Conservation (phyloP, 2,888 invertebrate species). For the Cheiracanthium punctorium region DNA sequence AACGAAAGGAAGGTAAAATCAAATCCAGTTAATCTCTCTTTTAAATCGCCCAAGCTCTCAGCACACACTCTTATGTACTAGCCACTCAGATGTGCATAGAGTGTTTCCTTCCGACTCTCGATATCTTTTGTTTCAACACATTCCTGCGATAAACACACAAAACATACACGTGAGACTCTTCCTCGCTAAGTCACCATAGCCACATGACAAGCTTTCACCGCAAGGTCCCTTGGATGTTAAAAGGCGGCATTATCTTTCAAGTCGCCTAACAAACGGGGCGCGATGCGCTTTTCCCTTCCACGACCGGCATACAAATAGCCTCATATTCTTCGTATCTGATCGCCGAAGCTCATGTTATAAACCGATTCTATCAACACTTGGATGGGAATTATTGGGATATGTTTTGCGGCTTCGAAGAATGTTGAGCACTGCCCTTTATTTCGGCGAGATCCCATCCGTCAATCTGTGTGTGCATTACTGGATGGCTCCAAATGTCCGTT, state of each 20-base stretch:
- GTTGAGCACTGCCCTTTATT: not conserved
- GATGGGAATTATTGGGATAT: not conserved
- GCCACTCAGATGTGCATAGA: too few species aligned
- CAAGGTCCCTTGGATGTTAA: not conserved
- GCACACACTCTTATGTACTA: too few species aligned
- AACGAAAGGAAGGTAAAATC: too few species aligned
- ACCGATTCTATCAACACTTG: not conserved
- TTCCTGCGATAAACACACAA: not conserved
- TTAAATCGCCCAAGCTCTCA: too few species aligned
- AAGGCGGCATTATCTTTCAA: not conserved
- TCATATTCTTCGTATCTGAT: constrained; percentile 8
- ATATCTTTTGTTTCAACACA: not conserved
- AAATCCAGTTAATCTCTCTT: too few species aligned
- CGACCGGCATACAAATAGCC: not conserved
- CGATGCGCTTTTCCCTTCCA: not conserved
- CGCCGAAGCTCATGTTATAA: not conserved
- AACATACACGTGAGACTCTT: not conserved
- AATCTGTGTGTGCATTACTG: too few species aligned
- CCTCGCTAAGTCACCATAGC: not conserved
- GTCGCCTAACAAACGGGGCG: not conserved
- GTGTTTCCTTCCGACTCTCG: too few species aligned
- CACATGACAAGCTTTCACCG: not conserved
- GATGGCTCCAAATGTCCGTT: not conserved
- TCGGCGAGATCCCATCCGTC: not conserved
- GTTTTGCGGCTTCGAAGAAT: not conserved